Conservation (phyloP, 2,113 vertebrate genomes). For the Eptesicus fuscus region DNA sequence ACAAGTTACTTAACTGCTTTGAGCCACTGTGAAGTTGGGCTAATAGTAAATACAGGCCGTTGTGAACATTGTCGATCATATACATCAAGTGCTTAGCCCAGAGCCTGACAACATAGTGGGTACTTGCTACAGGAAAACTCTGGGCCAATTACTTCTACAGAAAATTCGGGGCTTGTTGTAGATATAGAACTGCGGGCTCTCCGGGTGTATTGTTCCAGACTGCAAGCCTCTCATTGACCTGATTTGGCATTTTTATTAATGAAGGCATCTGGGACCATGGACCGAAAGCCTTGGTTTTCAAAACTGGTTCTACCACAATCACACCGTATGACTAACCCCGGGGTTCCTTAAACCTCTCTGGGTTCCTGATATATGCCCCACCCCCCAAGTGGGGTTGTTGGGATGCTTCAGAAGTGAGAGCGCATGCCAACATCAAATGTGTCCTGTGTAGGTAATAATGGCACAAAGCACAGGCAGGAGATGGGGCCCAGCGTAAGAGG, state of each 20-base stretch:
- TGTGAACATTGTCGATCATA: not conserved
- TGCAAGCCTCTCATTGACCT: not conserved
- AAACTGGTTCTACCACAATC: not conserved
- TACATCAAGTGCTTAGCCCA: not conserved
- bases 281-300: conserved; percentile 10
- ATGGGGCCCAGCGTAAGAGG: not conserved
- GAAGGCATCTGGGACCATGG: not conserved
- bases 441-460: not conserved
- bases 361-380: not conserved
- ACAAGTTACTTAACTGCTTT: not conserved
- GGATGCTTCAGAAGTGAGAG: not conserved
- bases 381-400: not conserved
- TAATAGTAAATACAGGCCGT: not conserved
- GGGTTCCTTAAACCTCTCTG: not conserved
- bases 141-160: not conserved
- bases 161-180: not conserved
- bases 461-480: not conserved
- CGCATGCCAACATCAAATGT: not conserved
- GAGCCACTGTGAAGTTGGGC: not conserved
- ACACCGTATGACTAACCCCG: not conserved
- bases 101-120: not conserved
- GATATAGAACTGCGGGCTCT: not conserved
- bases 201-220: not conserved
- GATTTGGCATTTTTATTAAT: not conserved
- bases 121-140: not conserved